These are phyloP conservation scores for Psylliodes chrysocephalus DNA, from an alignment of 2,888 invertebrate species.

Conservation along the genomic window DNA sequence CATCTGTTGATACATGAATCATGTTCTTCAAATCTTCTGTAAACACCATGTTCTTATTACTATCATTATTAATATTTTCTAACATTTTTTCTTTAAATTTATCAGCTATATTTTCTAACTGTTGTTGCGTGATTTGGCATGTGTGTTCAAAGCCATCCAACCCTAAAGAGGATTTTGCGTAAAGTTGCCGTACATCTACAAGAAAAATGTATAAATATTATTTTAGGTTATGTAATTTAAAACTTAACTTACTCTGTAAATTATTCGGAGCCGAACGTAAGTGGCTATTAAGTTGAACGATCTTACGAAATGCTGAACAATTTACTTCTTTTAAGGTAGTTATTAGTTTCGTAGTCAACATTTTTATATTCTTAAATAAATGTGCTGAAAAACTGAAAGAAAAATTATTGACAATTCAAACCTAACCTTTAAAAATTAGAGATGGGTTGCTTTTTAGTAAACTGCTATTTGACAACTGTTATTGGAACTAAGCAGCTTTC, in stretches of 20 bases:
- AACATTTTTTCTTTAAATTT: constrained; percentile 79
- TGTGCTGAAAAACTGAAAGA: too few species aligned
- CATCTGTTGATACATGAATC: constrained; percentile 74
- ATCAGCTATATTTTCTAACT: constrained; percentile 71
- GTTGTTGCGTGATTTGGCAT: constrained; percentile 68
- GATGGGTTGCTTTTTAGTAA: too few species aligned
- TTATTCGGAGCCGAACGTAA: constrained; percentile 12
- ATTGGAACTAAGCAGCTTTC: too few species aligned
- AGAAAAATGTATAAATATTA: constrained; percentile 13
- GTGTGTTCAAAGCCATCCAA: constrained; percentile 70
- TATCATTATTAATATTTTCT: constrained; percentile 67
- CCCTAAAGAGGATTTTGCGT: constrained; percentile 70
- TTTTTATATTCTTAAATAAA: too few species aligned
- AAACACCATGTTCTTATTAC: constrained; percentile 75
- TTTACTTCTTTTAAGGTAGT: constrained; percentile 21
- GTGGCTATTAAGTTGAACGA: constrained; percentile 27
- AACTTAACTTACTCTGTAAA: constrained; percentile 39
- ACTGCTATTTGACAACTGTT: too few species aligned
- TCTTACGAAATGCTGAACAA: constrained; percentile 21
- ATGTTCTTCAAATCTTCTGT: constrained; percentile 88
- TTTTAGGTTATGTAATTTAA: constrained; percentile 31
- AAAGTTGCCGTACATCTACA: constrained; percentile 64
- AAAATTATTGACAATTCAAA: too few species aligned
- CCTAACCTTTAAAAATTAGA: too few species aligned
- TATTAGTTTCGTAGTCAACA: constrained; percentile 34